Percentiles rank a stretch among this genome's conserved stretches.
Evolutionary conservation across 2,113 vertebrate species (phyloP).

Genomic region (Sebastes schlegelii): DNA sequence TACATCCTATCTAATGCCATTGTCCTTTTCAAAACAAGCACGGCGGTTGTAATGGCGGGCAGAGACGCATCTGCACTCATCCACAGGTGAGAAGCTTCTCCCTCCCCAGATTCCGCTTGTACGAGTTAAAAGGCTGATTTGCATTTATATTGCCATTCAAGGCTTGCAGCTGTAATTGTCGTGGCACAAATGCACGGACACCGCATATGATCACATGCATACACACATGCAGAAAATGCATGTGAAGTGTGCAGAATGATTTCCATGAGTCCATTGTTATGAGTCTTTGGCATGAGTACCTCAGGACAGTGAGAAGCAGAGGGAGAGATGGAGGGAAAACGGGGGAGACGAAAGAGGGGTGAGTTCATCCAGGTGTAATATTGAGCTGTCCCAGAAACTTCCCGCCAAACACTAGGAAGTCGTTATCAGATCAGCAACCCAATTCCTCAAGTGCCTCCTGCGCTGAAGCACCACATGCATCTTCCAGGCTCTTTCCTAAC

Average conservation of each 20-base stretch:
- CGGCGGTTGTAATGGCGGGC: constrained; percentile 41
- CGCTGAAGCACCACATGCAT: constrained; percentile 71
- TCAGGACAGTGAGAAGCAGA: constrained; percentile 25
- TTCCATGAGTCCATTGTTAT: constrained; percentile 19
- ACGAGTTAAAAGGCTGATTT: constrained; percentile 81
- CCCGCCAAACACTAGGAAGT: constrained; percentile 68
- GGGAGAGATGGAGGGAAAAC: constrained; percentile 21
- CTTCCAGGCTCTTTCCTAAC: constrained; percentile 57
- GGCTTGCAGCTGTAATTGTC: constrained; percentile 72
- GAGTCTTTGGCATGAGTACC: constrained; percentile 32
- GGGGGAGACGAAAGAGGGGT: constrained; percentile 11
- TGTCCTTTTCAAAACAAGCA: constrained; percentile 45
- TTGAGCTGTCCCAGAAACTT: constrained; percentile 79
- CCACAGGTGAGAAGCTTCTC: constrained; percentile 70
- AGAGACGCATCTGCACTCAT: constrained; percentile 60
- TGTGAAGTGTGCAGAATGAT: constrained; percentile 25
- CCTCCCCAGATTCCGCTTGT: constrained; percentile 63
- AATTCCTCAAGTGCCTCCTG: constrained; percentile 78
- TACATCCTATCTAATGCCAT: constrained; percentile 37
- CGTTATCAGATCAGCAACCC: constrained; percentile 79
- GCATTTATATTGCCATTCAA: constrained; percentile 82
- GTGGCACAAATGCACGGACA: constrained; percentile 52
- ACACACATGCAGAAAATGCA: constrained; percentile 16
- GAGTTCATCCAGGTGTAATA: constrained; percentile 77
- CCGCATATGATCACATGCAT: constrained; percentile 10